Evolutionary conservation across 2,797 vertebrate species (phyloP).

Genomic region (Macrochelys suwanniensis): DNA sequence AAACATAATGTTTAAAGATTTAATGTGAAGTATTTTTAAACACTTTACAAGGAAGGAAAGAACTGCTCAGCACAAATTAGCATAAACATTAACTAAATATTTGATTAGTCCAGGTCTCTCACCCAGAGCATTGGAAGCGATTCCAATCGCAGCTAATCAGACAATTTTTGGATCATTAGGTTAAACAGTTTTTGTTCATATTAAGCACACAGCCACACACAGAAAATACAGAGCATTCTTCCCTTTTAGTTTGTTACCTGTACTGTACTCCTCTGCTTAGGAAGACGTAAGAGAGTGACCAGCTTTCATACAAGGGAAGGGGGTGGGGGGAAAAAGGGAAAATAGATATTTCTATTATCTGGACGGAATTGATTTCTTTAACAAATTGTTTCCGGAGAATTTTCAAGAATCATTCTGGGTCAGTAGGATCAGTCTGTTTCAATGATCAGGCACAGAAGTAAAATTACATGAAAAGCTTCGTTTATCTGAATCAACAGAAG

Average conservation of each 20-base stretch:
- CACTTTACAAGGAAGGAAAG: neutral
- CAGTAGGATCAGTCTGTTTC: slow-evolving; percentile 1
- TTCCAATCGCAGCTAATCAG: neutral
- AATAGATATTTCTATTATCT: neutral
- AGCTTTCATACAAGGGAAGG: neutral
- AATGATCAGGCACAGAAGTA: neutral
- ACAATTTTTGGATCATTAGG: neutral
- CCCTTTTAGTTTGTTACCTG: neutral
- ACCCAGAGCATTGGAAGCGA: neutral
- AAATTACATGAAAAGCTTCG: neutral
- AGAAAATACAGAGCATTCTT: neutral
- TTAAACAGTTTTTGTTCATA: neutral
- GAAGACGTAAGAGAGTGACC: neutral
- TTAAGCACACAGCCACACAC: neutral
- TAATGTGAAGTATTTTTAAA: neutral
- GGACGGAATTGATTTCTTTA: slow-evolving; percentile 13
- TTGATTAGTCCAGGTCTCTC: neutral
- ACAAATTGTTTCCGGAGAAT: slow-evolving; percentile 3
- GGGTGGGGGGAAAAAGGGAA: neutral
- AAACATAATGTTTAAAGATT: neutral
- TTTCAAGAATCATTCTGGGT: slow-evolving; percentile 11
- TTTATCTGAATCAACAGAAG: slow-evolving; percentile 26
- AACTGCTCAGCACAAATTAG: neutral
- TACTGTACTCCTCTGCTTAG: neutral
- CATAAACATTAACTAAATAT: neutral